These are phyloP conservation scores for Scalopus aquaticus DNA, from an alignment of 2,113 vertebrate genomes.

Conservation along the genomic window DNA sequence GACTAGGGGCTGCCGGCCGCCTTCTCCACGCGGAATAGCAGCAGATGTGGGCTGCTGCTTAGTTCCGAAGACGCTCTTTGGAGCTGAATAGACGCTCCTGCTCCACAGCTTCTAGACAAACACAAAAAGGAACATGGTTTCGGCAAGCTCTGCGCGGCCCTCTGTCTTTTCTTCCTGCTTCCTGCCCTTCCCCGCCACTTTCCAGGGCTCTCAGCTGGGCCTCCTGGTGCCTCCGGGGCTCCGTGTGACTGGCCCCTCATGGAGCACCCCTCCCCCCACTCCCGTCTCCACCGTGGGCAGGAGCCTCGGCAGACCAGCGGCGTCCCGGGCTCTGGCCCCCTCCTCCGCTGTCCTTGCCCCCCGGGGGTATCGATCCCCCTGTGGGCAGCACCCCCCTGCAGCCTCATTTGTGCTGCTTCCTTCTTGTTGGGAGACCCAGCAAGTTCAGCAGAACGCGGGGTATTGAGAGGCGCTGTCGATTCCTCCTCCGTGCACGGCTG, in stretches of 20 bases:
- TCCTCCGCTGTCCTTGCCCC: too few species aligned
- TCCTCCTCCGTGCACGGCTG: constrained; percentile 42
- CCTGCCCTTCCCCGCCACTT: too few species aligned
- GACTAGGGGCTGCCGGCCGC: background rate
- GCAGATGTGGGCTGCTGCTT: background rate
- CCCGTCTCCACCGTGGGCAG: too few species aligned
- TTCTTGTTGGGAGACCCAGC: constrained; percentile 50
- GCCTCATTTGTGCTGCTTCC: constrained; percentile 50
- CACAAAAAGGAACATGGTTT: background rate
- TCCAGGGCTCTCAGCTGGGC: too few species aligned
- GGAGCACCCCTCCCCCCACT: too few species aligned
- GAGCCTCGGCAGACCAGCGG: too few species aligned
- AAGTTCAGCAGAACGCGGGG: constrained; percentile 16
- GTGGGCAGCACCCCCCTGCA: background rate
- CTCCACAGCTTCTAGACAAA: background rate
- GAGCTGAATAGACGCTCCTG: background rate
- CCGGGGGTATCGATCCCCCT: background rate
- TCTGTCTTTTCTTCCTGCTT: too few species aligned
- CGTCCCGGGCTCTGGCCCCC: too few species aligned
- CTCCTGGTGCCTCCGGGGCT: too few species aligned
- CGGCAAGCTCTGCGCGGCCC: too few species aligned
- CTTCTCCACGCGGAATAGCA: background rate
- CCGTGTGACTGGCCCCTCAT: too few species aligned
- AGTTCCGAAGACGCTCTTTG: background rate
- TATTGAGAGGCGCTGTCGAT: constrained; percentile 64